Evolutionary conservation across 2,888 invertebrate species (phyloP).

Genomic region (Malthinus seriepunctatus): DNA sequence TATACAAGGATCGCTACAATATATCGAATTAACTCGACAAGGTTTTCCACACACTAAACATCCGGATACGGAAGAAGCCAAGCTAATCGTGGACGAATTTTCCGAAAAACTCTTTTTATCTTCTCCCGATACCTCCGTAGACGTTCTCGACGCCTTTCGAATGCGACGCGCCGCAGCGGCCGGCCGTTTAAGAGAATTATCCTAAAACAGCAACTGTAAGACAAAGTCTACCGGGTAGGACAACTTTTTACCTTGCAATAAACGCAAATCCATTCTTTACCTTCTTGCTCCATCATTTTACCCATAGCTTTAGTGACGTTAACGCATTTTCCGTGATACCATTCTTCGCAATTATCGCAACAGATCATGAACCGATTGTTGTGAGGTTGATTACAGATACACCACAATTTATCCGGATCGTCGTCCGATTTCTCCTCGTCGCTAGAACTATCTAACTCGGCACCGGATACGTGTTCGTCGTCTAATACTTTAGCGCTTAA

Average conservation of each 20-base stretch:
- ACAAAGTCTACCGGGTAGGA: too few species aligned
- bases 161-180: conserved; percentile 51
- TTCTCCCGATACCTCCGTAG: conserved; percentile 7
- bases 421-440: conserved; percentile 75
- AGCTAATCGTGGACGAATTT: conserved; percentile 10
- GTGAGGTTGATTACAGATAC: conserved; percentile 93
- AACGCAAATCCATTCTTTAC: conserved; percentile 88
- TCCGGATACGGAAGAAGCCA: conserved; percentile 32
- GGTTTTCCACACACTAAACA: conserved; percentile 80
- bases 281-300: conserved; percentile 87
- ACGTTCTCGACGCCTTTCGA: conserved; percentile 49
- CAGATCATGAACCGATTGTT: conserved; percentile 97
- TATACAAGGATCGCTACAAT: conserved; percentile 88
- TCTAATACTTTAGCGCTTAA: conserved; percentile 46
- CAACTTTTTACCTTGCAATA: conserved; percentile 68
- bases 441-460: conserved; percentile 47
- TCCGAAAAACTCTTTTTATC: conserved; percentile 7
- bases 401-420: conserved; percentile 93
- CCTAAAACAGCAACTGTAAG: conserved; percentile 33
- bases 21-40: conserved; percentile 80
- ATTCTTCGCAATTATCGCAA: conserved; percentile 94
- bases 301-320: conserved; percentile 90
- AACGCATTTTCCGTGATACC: conserved; percentile 98
- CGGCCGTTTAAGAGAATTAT: conserved; percentile 47
- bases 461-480: conserved; percentile 52